Evolutionary conservation across 1,140 invertebrate species (phyloP).

Genomic region (Sitodiplosis mosellana): DNA sequence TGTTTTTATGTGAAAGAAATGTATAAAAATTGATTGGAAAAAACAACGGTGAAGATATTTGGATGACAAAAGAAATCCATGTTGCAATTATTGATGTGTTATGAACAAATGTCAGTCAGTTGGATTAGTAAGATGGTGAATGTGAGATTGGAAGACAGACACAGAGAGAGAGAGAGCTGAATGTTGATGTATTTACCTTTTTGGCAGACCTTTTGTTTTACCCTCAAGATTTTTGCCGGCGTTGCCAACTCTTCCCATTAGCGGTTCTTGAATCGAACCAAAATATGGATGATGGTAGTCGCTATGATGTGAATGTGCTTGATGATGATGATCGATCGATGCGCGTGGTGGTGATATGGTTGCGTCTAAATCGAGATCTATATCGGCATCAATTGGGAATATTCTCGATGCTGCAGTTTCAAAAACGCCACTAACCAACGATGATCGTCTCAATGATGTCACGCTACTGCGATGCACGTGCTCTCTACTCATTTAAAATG

Average conservation of each 20-base stretch:
- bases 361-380: not conserved
- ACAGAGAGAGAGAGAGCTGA: not conserved
- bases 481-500: slow-evolving; percentile 2
- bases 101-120: not conserved
- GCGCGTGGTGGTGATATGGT: not conserved
- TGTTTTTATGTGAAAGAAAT: too few relatives aligned
- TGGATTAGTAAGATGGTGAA: not conserved
- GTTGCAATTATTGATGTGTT: too few relatives aligned
- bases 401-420: slow-evolving; percentile 1
- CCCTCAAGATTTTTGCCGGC: not conserved
- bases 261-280: not conserved
- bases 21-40: too few relatives aligned
- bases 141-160: not conserved
- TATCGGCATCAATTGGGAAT: not conserved
- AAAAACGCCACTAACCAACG: slow-evolving; percentile 1
- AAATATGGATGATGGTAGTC: too few relatives aligned
- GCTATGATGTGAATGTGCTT: too few relatives aligned
- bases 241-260: slow-evolving; percentile 1
- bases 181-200: not conserved
- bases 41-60: too few relatives aligned
- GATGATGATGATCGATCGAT: not conserved
- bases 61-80: too few relatives aligned
- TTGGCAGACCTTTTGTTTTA: not conserved
- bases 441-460: slow-evolving; percentile 1
- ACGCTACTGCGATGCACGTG: slow-evolving; percentile 1